These are phyloP conservation scores for Carassius gibelio DNA, from an alignment of 2,113 vertebrate species.

Conservation along the genomic window DNA sequence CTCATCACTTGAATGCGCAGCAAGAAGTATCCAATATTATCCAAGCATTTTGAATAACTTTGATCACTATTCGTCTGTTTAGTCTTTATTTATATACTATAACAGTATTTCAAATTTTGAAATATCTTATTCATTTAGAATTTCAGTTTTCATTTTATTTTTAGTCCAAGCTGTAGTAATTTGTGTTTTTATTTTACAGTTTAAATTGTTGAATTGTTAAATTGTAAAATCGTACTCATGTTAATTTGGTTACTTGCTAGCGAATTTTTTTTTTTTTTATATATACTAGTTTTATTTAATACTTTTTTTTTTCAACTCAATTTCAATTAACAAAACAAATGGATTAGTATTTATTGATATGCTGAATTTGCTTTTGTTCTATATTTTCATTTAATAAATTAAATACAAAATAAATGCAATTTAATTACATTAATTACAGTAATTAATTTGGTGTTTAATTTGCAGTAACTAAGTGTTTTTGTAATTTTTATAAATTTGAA, in stretches of 20 bases:
- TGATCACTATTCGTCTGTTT: not conserved
- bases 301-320: not conserved
- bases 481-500: too few species aligned
- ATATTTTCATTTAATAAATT: too few species aligned
- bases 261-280: not conserved
- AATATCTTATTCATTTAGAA: not conserved
- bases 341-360: too few species aligned
- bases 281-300: not conserved
- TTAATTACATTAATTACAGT: too few species aligned
- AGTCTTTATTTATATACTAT: not conserved
- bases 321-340: too few species aligned
- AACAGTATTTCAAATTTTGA: not conserved
- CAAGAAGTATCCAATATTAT: not conserved
- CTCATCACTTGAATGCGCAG: not conserved
- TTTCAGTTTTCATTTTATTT: not conserved
- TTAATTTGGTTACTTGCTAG: not conserved
- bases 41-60: not conserved
- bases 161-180: too few species aligned
- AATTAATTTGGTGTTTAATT: too few species aligned
- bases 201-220: not conserved
- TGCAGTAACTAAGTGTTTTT: too few species aligned
- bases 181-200: not conserved
- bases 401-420: too few species aligned
- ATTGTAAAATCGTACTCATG: not conserved
- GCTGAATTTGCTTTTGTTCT: too few species aligned